phyloP scores from a whole-genome alignment of 2,888 invertebrate genomes.

The Melanophora roralis region DNA sequence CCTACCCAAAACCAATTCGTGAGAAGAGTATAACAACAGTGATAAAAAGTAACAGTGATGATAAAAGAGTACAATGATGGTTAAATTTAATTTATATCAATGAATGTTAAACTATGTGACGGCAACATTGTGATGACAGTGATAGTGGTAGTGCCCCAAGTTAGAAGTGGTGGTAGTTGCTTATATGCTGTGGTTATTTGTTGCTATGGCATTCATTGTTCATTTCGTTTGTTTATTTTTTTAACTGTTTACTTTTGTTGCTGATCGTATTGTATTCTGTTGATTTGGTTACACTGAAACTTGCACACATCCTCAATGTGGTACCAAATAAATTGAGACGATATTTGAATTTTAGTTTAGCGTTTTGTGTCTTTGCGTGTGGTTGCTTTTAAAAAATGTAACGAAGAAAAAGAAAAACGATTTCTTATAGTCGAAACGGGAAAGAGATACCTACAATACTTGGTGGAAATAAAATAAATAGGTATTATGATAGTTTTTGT shows the following conservation, averaged over 20 bases:
- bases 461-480: too few species aligned
- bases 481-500: slow-evolving; percentile 18
- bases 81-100: slow-evolving; percentile 23
- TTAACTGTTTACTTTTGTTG: slow-evolving; percentile 50
- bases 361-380: slow-evolving; percentile 70
- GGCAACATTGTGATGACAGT: slow-evolving; percentile 32
- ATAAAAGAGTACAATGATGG: slow-evolving; percentile 32
- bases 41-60: slow-evolving; percentile 38
- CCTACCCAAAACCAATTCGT: slow-evolving; percentile 49
- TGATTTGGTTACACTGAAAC: slow-evolving; percentile 54
- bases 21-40: slow-evolving; percentile 57
- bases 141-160: neutral
- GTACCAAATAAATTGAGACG: slow-evolving; percentile 45
- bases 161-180: slow-evolving; percentile 6
- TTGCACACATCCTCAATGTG: slow-evolving; percentile 24
- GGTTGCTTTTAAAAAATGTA: slow-evolving; percentile 61
- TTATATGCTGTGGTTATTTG: neutral
- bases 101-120: slow-evolving; percentile 30
- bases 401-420: neutral
- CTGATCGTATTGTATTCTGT: slow-evolving; percentile 51
- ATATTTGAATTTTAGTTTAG: slow-evolving; percentile 68
- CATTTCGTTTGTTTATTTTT: slow-evolving; percentile 43
- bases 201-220: slow-evolving; percentile 1
- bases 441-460: too few species aligned
- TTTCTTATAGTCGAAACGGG: neutral